Base-by-base conservation (phyloP, 2,888 invertebrate genomes). In the Phalera bucephala region DNA sequence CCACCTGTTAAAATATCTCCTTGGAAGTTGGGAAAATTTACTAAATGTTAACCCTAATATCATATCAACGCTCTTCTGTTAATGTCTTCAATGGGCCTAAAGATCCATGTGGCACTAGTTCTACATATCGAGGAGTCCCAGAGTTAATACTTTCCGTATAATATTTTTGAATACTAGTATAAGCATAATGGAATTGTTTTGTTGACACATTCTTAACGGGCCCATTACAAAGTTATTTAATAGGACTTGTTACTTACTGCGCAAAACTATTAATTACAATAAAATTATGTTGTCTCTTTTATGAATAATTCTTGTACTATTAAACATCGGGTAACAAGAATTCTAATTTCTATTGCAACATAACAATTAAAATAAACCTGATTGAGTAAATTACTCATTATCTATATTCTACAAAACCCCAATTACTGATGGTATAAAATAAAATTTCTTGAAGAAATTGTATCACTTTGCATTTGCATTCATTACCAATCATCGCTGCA, bases 381-480 rank as follows among this genome's bases (percentile, higher is more conserved):
- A 9, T 14, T 25, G 8, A 25, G 8, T 33, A 32, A 31, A 33
- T 23, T 22, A 25, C 28, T 21, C 9, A 7, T 25, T 20, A 27
- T 22, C n/a, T 6, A 1, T 15, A 11, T 21, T 8, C 31, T 25
- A 9, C 5, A 12, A 28, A 26, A 37, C 25, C 5, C 1, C 15
- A 10, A 31, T 34, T 9, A 29, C n/a, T 27, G 12, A 15, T 26
- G 35, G 31, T 49, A 44, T 21, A 49, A 38, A 22, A 3, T 2
- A 3, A 14, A 9, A 2, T 4, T 10, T 32, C 27, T 36, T 25
- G 15, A 10, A 27, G 21, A 33, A 33, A 51, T 33, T 12, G 21
- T 22, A 43, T 43, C 36, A 52, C 37, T 42, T 33, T 28, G 17
- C 13, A 19, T 10, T 21, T 34, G 21, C 14, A 25, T 29, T 30